phyloP scores from a whole-genome alignment of 2,113 vertebrate genomes.

The Speoplatyrhinus poulsoni region DNA sequence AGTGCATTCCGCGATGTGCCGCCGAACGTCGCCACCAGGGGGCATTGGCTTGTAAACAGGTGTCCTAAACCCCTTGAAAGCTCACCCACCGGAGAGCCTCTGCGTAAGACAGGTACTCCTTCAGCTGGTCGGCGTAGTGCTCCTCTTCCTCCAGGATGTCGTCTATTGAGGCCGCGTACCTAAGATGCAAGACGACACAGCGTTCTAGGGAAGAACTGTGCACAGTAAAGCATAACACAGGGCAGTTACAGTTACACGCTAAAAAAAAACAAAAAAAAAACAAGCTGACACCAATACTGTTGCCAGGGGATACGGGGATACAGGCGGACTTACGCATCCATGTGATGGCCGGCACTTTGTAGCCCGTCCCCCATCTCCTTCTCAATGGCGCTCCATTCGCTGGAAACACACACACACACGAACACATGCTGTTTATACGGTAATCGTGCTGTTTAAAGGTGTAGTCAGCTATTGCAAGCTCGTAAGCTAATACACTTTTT shows the following conservation, averaged over 20 bases:
- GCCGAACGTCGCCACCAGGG: too few species aligned
- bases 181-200: constrained; percentile 47
- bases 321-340: constrained; percentile 90
- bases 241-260: too few species aligned
- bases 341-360: constrained; percentile 94
- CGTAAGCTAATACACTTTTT: too few species aligned
- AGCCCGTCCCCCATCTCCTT: constrained; percentile 95
- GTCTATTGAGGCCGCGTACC: constrained; percentile 92
- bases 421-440: not conserved
- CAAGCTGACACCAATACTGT: too few species aligned
- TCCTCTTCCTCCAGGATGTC: constrained; percentile 96
- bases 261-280: too few species aligned
- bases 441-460: too few species aligned
- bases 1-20: too few species aligned
- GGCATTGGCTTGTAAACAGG: too few species aligned
- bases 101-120: constrained; percentile 94
- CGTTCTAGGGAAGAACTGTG: not conserved
- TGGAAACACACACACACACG: constrained; percentile 51
- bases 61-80: too few species aligned
- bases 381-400: constrained; percentile 96
- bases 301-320: not conserved
- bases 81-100: constrained; percentile 84
- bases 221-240: too few species aligned
- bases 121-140: constrained; percentile 93
- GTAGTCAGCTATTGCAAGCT: too few species aligned